phyloP scores from a whole-genome alignment of 2,797 vertebrate genomes.

The Nasua narica region DNA sequence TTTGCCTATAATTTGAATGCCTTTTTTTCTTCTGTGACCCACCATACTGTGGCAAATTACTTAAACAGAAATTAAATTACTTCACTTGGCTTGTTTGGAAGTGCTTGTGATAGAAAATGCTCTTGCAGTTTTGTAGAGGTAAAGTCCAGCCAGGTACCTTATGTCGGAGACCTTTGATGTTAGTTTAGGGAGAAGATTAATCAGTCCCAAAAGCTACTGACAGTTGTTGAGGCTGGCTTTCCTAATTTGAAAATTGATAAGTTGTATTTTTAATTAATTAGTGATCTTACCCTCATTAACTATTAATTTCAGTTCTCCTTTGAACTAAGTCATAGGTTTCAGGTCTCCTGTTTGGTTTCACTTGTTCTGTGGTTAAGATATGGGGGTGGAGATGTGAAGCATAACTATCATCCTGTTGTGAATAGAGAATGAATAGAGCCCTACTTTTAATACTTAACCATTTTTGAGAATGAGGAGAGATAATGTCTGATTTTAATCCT shows the following conservation, averaged over 20 bases:
- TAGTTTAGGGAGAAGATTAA: neutral
- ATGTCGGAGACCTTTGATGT: conserved; percentile 25
- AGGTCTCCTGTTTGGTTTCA: conserved; percentile 38
- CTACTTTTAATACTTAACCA: neutral
- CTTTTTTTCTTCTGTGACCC: neutral
- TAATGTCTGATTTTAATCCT: neutral
- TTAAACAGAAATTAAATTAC: neutral
- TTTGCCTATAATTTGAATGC: conserved; percentile 11
- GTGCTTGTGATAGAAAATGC: neutral
- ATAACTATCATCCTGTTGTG: neutral
- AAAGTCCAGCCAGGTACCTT: neutral
- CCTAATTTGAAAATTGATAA: conserved; percentile 33
- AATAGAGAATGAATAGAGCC: neutral
- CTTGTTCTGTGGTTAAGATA: neutral
- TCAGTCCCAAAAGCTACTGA: neutral
- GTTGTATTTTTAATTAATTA: conserved; percentile 57
- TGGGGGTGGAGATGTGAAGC: neutral
- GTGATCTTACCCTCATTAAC: conserved; percentile 41
- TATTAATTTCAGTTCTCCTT: conserved; percentile 60
- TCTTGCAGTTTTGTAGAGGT: neutral
- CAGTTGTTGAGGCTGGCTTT: neutral
- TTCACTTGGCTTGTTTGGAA: neutral
- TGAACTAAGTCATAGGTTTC: conserved; percentile 38
- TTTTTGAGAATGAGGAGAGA: neutral
- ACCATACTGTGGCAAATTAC: neutral